Conservation (phyloP, 2,888 invertebrate genomes). For the Allacma fusca region DNA sequence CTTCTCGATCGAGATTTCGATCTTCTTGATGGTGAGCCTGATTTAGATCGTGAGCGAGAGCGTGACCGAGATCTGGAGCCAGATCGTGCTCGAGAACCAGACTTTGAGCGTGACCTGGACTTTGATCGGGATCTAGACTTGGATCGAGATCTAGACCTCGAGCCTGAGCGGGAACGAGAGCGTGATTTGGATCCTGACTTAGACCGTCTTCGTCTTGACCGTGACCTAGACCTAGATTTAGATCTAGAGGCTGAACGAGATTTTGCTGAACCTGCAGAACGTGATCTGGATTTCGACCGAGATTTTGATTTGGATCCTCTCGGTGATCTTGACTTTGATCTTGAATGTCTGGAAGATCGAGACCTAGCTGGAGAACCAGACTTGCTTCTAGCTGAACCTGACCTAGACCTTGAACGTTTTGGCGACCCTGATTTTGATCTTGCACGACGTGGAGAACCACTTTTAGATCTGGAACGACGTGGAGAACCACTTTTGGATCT, state of each 20-base stretch:
- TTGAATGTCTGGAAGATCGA: constrained; percentile 6
- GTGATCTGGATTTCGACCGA: constrained; percentile 57
- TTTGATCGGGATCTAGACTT: neutral
- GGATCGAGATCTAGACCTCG: constrained; percentile 3
- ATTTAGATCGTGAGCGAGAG: constrained; percentile 17
- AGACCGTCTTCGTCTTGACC: constrained; percentile 43
- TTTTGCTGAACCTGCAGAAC: neutral
- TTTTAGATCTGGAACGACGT: constrained; percentile 62
- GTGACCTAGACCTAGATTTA: constrained; percentile 20
- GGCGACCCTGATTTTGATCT: constrained; percentile 61
- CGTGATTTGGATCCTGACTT: constrained; percentile 49
- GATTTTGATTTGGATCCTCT: constrained; percentile 59
- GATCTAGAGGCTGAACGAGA: neutral
- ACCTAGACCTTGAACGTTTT: constrained; percentile 61
- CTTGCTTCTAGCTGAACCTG: constrained; percentile 19
- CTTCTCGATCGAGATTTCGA: constrained; percentile 25
- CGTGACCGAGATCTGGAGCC: neutral
- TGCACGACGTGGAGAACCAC: constrained; percentile 63
- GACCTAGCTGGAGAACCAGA: constrained; percentile 29
- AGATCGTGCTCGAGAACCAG: neutral
- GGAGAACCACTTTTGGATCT: constrained; percentile 61
- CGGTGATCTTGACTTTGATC: constrained; percentile 57
- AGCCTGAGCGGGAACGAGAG: constrained; percentile 5
- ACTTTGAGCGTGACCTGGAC: neutral
- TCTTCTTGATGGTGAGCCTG: neutral